Conservation (phyloP, 2,113 vertebrate genomes). For the Mystacornis crossleyi region DNA sequence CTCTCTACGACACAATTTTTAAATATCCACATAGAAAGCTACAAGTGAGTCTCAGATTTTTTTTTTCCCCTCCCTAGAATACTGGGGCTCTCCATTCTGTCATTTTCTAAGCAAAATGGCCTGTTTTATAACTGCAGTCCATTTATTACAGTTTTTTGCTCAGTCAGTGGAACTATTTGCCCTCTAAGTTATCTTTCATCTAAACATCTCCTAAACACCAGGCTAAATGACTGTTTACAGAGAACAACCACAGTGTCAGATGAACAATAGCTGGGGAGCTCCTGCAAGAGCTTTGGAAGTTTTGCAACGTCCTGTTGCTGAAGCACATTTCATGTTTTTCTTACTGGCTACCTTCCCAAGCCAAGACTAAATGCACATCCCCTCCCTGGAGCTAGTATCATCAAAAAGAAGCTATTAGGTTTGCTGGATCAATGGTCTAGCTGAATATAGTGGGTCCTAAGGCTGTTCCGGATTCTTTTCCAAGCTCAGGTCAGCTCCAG, state of each 20-base stretch:
- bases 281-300: neutral
- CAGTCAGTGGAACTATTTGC: neutral
- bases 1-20: neutral
- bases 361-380: neutral
- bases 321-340: neutral
- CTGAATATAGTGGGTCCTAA: neutral
- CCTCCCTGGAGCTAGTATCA: neutral
- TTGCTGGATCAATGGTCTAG: neutral
- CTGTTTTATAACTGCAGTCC: neutral
- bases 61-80: neutral
- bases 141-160: neutral
- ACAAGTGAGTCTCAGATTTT: neutral
- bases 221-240: neutral
- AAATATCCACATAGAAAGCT: neutral
- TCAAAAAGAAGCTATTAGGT: neutral
- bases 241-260: neutral
- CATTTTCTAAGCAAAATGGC: neutral
- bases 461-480: neutral
- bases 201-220: neutral
- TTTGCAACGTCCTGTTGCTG: neutral
- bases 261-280: neutral
- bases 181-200: neutral
- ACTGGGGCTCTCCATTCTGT: neutral
- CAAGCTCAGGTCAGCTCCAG: neutral
- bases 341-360: neutral